phyloP scores from a whole-genome alignment of 2,888 invertebrate genomes.

The Charanyca ferruginea region DNA sequence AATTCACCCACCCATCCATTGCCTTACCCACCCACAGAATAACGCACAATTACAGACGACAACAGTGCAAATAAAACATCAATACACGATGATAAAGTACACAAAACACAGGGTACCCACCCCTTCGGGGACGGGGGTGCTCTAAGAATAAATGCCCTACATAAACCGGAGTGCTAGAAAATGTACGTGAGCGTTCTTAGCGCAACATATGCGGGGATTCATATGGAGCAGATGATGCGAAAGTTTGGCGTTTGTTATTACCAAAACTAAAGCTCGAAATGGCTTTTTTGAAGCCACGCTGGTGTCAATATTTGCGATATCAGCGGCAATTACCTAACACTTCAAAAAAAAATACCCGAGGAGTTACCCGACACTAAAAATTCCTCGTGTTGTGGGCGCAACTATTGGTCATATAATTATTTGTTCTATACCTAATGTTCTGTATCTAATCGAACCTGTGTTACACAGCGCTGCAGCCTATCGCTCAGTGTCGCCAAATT shows the following conservation, averaged over 20 bases:
- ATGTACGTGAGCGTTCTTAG: constrained; percentile 89
- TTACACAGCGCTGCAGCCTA: too few relatives aligned
- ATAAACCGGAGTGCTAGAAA: constrained; percentile 90
- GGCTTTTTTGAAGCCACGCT: too few relatives aligned
- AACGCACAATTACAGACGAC: constrained; percentile 57
- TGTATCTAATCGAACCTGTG: too few relatives aligned
- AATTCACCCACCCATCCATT: constrained; percentile 10
- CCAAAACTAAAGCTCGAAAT: too few relatives aligned
- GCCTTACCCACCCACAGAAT: constrained; percentile 2
- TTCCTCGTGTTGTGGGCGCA: too few relatives aligned
- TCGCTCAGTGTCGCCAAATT: too few relatives aligned
- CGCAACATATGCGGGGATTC: constrained; percentile 78
- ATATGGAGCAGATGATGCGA: constrained; percentile 72
- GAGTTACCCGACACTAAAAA: too few relatives aligned
- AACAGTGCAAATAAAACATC: constrained; percentile 74
- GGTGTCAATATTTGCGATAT: too few relatives aligned
- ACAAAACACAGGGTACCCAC: constrained; percentile 80
- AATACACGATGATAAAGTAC: constrained; percentile 80
- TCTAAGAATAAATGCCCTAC: constrained; percentile 90
- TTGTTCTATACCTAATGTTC: too few relatives aligned
- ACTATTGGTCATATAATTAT: too few relatives aligned
- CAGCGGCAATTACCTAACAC: too few relatives aligned
- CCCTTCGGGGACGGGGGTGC: constrained; percentile 74
- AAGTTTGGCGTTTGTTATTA: background rate
- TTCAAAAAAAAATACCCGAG: too few relatives aligned